phyloP scores from a whole-genome alignment of 2,113 vertebrate genomes.

The Orycteropus afer region DNA sequence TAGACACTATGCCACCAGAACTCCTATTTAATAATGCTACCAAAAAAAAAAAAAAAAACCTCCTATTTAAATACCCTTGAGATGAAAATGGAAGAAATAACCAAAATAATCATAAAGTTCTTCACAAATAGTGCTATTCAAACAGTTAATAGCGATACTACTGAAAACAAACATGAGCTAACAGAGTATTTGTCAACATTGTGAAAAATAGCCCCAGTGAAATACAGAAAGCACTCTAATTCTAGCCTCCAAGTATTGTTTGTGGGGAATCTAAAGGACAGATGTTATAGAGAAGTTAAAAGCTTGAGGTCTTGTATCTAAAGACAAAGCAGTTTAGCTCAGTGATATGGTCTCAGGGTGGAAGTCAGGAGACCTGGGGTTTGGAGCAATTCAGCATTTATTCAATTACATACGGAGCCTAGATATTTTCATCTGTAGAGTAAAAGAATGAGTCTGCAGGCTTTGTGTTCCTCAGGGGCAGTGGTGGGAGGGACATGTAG shows the following conservation, averaged over 20 bases:
- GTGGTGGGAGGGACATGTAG: rapidly evolving
- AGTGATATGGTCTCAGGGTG: not conserved
- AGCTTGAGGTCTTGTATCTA: not conserved
- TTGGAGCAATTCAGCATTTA: not conserved
- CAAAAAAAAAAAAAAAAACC: too few relatives aligned
- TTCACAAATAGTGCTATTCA: not conserved
- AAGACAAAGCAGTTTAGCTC: not conserved
- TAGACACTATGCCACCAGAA: too few relatives aligned
- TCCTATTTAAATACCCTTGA: slow-evolving; percentile 1
- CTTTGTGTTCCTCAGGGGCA: not conserved
- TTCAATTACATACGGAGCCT: not conserved
- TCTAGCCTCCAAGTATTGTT: not conserved
- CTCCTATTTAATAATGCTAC: too few relatives aligned
- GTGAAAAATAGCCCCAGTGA: slow-evolving; percentile 65
- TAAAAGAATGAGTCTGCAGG: not conserved
- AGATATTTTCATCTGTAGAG: not conserved
- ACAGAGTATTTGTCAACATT: slow-evolving; percentile 71
- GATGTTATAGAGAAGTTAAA: not conserved
- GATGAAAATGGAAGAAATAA: slow-evolving; percentile 21
- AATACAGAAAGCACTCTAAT: not conserved
- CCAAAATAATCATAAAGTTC: not conserved
- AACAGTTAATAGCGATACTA: not conserved
- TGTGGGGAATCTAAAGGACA: not conserved
- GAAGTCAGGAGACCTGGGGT: not conserved
- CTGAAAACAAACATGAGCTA: slow-evolving; percentile 19